phyloP scores from a whole-genome alignment of 2,888 invertebrate genomes.

The Anagyrus pseudococci region DNA sequence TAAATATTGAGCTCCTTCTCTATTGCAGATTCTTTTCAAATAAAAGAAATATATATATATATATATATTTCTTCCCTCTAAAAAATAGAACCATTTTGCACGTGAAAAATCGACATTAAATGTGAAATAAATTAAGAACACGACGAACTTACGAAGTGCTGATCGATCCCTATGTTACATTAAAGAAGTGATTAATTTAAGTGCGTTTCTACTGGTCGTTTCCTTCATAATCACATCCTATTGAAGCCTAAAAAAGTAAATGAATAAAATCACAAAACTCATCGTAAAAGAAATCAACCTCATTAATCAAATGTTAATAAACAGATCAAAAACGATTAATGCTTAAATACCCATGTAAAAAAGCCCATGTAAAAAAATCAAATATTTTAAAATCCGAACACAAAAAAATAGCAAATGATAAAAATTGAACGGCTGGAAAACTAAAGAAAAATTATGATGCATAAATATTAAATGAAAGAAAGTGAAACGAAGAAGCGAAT shows the following conservation, averaged over 20 bases:
- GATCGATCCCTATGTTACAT: conserved; percentile 18
- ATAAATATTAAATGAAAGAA: conserved; percentile 16
- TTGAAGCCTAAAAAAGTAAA: neutral
- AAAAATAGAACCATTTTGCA: conserved; percentile 17
- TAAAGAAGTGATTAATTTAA: conserved; percentile 17
- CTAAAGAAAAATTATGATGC: neutral
- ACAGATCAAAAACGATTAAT: too few species aligned
- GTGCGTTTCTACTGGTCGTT: neutral
- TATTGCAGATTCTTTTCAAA: conserved; percentile 16
- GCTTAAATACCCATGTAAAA: too few species aligned
- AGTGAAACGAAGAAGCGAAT: conserved; percentile 19
- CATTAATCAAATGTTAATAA: neutral
- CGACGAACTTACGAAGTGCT: conserved; percentile 11
- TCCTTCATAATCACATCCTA: too few species aligned
- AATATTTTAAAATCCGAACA: neutral
- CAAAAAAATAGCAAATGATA: neutral
- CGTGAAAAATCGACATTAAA: conserved; percentile 18
- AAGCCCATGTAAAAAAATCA: neutral
- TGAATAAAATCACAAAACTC: neutral
- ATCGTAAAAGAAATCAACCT: too few species aligned
- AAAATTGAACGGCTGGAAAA: neutral
- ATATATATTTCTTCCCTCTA: conserved; percentile 24
- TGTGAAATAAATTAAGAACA: conserved; percentile 27
- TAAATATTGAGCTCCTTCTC: conserved; percentile 33
- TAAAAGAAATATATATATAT: conserved; percentile 8